Base-by-base conservation (phyloP, 2,113 vertebrate genomes). In the Coryphaenoides rupestris region DNA sequence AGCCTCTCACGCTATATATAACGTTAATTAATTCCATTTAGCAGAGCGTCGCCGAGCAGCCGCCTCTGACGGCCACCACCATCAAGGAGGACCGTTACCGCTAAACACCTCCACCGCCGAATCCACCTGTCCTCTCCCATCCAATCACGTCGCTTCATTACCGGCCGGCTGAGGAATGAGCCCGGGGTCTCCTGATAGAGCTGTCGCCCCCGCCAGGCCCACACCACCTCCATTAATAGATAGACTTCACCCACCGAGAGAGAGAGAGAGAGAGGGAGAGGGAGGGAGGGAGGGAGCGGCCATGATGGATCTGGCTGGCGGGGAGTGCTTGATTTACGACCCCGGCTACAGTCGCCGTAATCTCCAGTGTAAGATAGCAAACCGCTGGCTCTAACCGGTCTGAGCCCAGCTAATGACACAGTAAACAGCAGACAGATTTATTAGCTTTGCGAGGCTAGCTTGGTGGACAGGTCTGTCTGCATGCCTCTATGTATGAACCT, bases 201-300 rank as follows among this genome's bases (percentile, higher is more conserved):
- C 81, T 66, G 66, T 80, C 81, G 46, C 54, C 74, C n/a, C 78
- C 69, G 84, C 84, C 83, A 78, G 63, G 73, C 46, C 80, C 65
- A 66, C 83, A 83, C 78, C 81, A 83, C 81, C 81, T 76, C 77
- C 80, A 77, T 79, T 84, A 85, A 79, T 71, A 73, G 69, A 81
- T 69, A 69, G 75, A 78, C 78, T 53, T 77, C 65, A 69, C 78
- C 66, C 68, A 60, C 63, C 21, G 68, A 66, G 72, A 66, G 62
- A 53, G 74, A 12, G 33, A 40, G 33, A 40, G 33, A 40, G 33
- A 40, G 33, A n/a, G n/a, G n/a, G n/a, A n/a, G 68, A 66, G 72
- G 65, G 62, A 53, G 74, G 33, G 33, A 40, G 33, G 13, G 33
- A 40, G 33, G 13, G 33, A 12, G 33, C 33, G 13, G 62, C 73